Evolutionary conservation across 2,888 invertebrate genomes (phyloP).

Genomic region (Cataglyphis albicans): DNA sequence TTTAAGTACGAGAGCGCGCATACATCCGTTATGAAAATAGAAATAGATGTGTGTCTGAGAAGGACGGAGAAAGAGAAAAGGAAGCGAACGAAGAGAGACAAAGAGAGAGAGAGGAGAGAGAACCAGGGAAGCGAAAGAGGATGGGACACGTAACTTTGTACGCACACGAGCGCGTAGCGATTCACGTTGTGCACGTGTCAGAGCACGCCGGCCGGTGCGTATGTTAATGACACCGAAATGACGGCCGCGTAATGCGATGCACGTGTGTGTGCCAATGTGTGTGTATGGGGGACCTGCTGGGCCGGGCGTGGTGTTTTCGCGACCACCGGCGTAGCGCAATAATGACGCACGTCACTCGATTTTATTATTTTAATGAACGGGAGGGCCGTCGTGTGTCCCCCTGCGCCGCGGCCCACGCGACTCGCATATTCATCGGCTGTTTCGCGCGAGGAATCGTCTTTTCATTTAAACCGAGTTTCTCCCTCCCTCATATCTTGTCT

Average conservation of each 20-base stretch:
- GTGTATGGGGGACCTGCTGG: conserved; percentile 57
- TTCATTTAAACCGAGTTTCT: conserved; percentile 59
- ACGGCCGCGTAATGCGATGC: conserved; percentile 78
- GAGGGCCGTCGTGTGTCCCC: conserved; percentile 55
- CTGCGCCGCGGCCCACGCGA: conserved; percentile 78
- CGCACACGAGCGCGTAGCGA: conserved; percentile 31
- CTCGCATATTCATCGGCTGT: conserved; percentile 79
- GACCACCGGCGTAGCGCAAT: conserved; percentile 83
- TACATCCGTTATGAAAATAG: conserved; percentile 64
- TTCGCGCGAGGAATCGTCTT: conserved; percentile 65
- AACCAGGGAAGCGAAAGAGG: not conserved
- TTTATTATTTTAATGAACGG: conserved; percentile 82
- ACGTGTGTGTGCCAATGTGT: conserved; percentile 54
- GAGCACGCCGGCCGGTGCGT: conserved; percentile 58
- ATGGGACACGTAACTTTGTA: not conserved
- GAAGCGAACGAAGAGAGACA: not conserved
- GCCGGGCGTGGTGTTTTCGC: conserved; percentile 10
- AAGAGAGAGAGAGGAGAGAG: not conserved
- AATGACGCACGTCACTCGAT: conserved; percentile 84
- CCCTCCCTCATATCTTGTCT: not conserved
- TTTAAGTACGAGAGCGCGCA: conserved; percentile 64
- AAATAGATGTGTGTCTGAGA: conserved; percentile 63
- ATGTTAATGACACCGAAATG: conserved; percentile 80
- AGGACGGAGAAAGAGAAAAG: conserved; percentile 20
- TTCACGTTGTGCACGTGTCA: conserved; percentile 50